A percentile compares a stretch with the other conserved stretches of the same genome.
Evolutionary conservation across 2,888 invertebrate genomes (phyloP).

Genomic region (Rugalucina vietnamica): DNA sequence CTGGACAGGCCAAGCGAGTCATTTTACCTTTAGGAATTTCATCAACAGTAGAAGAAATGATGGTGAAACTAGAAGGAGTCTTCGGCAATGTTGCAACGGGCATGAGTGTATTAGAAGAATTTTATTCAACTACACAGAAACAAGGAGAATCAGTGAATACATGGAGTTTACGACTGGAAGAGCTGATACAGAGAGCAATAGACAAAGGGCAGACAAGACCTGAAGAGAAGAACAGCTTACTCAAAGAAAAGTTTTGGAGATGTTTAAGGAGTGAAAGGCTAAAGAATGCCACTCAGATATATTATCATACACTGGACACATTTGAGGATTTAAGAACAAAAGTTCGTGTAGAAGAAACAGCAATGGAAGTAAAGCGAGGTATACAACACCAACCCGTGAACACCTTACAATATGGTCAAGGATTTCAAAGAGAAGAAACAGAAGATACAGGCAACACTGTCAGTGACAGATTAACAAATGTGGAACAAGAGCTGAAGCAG

Average conservation of each 20-base stretch:
- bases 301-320: background rate
- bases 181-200: background rate
- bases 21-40: background rate
- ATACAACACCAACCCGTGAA: background rate
- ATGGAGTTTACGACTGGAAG: background rate
- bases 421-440: background rate
- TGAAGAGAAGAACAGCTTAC: background rate
- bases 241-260: background rate
- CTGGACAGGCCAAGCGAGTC: too few relatives aligned
- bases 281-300: background rate
- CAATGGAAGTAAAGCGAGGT: background rate
- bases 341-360: too few relatives aligned
- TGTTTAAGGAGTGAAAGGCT: background rate
- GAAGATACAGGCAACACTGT: background rate
- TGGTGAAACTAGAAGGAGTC: background rate
- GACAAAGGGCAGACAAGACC: background rate
- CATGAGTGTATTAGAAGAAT: background rate
- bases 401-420: background rate
- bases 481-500: background rate
- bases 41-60: background rate
- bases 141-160: background rate
- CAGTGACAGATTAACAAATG: background rate
- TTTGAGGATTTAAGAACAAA: background rate
- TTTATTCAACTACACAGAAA: background rate
- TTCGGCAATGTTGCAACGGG: background rate